Evolutionary conservation across 2,113 vertebrate species (phyloP), one percentile per base, ranked within the genome.

Genomic region (Aviceda subcristata): DNA sequence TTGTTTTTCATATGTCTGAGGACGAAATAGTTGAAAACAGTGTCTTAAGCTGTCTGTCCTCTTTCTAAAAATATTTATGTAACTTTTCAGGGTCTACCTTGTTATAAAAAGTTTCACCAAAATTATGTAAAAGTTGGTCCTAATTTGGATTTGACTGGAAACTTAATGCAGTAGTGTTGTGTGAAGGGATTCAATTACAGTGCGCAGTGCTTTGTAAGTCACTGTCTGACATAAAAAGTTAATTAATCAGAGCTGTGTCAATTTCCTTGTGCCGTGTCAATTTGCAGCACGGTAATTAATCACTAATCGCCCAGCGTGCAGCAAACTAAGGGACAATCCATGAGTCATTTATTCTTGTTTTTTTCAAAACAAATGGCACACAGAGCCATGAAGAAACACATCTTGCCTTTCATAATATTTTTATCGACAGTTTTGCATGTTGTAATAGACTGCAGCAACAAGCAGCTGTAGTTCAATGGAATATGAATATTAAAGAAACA

Each of bases 211-310:
- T 98, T 98, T 98, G 98, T 98, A 97, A 98, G 98, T 98, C 98
- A 98, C 98, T 97, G 97, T 98, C 97, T 96, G 97, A 95, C 98
- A 98, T 98, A 98, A 98, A 98, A 98, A 98, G 98, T 98, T 98
- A 98, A 98, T 99, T 99, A 99, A 99, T 99, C 98, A 98, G 98
- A 96, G 96, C 97, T 98, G 97, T 98, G 98, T 99, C 98, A 97
- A 98, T 98, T 98, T 99, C 98, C 97, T 98, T 91, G 89, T 98
- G 98, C 98, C 98, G 92, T 98, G 98, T 98, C 98, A 98, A 98
- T 98, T 98, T 98, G 97, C 97, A 97, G 97, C 97, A 92, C 98
- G 98, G 98, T 98, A 99, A 99, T 99, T 98, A 98, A 99, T 99
- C 98, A 99, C 98, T 98, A 98, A 98, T 99, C 98, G 63, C 97